These are phyloP conservation scores for Argyrosomus regius DNA, from an alignment of 2,797 vertebrate species.

Conservation along the genomic window DNA sequence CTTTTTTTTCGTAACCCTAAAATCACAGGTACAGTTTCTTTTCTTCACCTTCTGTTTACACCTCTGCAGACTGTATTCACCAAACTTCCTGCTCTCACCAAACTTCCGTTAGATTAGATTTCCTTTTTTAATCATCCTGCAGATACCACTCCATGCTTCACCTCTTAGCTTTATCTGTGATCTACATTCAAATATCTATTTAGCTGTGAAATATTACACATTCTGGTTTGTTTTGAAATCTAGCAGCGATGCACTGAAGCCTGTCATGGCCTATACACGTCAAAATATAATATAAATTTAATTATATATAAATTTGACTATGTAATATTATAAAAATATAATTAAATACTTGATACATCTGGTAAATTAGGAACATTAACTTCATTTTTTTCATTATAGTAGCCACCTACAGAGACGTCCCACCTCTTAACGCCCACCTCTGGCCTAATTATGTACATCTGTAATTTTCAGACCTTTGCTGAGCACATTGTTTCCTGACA, in stretches of 20 bases:
- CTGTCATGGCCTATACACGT: not conserved
- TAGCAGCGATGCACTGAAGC: too few species aligned
- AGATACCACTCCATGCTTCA: not conserved
- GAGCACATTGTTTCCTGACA: slow-evolving; percentile 28
- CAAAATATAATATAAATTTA: not conserved
- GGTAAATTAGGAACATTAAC: not conserved
- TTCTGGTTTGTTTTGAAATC: not conserved
- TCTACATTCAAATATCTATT: not conserved
- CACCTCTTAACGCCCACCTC: not conserved
- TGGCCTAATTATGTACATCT: slow-evolving; percentile 17
- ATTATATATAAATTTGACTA: too few species aligned
- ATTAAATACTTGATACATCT: not conserved
- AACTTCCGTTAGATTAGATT: not conserved
- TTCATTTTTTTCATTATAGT: not conserved
- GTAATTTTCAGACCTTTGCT: not conserved
- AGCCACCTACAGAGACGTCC: slow-evolving; percentile 6
- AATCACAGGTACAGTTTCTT: too few species aligned
- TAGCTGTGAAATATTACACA: not conserved
- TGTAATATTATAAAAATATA: not conserved
- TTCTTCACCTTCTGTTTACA: not conserved
- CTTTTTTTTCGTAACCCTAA: too few species aligned
- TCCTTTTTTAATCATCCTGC: not conserved
- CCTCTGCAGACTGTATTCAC: not conserved
- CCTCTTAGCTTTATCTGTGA: not conserved
- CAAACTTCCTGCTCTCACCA: not conserved